Evolutionary conservation across 2,888 invertebrate species (phyloP).

Genomic region (Candidula unifasciata): DNA sequence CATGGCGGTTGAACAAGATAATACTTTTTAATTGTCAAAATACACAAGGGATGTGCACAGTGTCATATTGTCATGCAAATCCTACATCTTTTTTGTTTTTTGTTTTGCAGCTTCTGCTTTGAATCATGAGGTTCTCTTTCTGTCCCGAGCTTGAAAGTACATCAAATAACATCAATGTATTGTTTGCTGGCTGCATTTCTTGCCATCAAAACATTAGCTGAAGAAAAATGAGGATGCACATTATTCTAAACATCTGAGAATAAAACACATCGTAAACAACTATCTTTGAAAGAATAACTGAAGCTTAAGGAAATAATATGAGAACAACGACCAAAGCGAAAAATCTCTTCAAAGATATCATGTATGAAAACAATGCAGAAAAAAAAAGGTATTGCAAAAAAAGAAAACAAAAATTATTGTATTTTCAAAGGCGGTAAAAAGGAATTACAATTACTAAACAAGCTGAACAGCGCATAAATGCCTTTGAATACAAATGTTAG

Average conservation of each 20-base stretch:
- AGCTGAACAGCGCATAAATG: too few relatives aligned
- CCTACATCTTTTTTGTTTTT: constrained; percentile 7
- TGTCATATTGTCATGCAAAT: background rate
- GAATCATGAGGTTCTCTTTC: background rate
- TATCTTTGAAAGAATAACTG: constrained; percentile 18
- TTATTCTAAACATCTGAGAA: background rate
- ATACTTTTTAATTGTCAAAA: constrained; percentile 36
- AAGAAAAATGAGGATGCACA: background rate
- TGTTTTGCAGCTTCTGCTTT: background rate
- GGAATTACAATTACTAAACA: too few relatives aligned
- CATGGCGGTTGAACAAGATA: constrained; percentile 40
- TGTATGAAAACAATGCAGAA: background rate
- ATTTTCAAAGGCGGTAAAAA: background rate
- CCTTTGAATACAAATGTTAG: too few relatives aligned
- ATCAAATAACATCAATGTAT: background rate
- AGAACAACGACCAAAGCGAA: constrained; percentile 5
- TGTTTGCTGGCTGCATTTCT: background rate
- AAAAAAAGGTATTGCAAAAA: background rate
- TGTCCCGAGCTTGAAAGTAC: background rate
- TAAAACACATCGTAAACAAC: constrained; percentile 22
- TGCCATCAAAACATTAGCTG: background rate
- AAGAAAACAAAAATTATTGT: background rate
- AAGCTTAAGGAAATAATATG: constrained; percentile 2
- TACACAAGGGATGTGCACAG: constrained; percentile 28
- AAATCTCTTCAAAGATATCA: constrained; percentile 4